Percentiles rank a stretch among this genome's conserved stretches.
Evolutionary conservation across 2,797 vertebrate species (phyloP).

Genomic region (Muraenolepis orangiensis): DNA sequence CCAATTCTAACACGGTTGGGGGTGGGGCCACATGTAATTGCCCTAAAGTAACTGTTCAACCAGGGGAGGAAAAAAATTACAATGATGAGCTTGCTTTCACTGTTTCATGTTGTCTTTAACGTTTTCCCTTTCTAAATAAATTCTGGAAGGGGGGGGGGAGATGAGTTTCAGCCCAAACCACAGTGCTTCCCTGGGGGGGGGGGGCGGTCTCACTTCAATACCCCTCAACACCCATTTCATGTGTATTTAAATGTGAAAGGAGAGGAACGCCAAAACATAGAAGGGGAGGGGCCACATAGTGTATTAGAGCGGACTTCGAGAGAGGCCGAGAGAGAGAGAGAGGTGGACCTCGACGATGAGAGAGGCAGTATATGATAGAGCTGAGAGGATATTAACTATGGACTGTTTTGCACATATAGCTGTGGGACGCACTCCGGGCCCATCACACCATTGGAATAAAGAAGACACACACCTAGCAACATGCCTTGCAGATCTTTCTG

Average conservation of each 20-base stretch:
- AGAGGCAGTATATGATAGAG: slow-evolving; percentile 8
- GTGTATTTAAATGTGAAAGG: slow-evolving; percentile 51
- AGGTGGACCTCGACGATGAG: not conserved
- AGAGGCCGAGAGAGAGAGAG: not conserved
- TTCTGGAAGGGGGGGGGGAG: slow-evolving; percentile 8
- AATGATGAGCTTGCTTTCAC: not conserved
- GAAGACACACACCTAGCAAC: slow-evolving; percentile 16
- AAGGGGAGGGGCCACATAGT: slow-evolving; percentile 20
- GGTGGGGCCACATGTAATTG: not conserved
- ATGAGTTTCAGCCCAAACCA: slow-evolving; percentile 1
- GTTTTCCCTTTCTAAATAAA: not conserved
- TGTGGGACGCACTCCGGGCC: slow-evolving; percentile 35
- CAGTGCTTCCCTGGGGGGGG: not conserved
- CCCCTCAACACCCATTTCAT: slow-evolving; percentile 28
- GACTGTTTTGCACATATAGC: slow-evolving; percentile 61
- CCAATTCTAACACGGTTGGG: not conserved
- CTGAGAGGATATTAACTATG: slow-evolving; percentile 33
- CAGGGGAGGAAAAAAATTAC: not conserved
- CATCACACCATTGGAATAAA: slow-evolving; percentile 18
- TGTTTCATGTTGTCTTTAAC: slow-evolving; percentile 18
- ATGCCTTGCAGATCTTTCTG: slow-evolving; percentile 31
- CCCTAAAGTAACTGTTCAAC: not conserved
- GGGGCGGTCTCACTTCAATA: slow-evolving; percentile 8
- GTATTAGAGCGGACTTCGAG: slow-evolving; percentile 25
- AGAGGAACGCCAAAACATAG: slow-evolving; percentile 62